Conservation (phyloP, 2,888 invertebrate genomes). For the Aricia artaxerxes region DNA sequence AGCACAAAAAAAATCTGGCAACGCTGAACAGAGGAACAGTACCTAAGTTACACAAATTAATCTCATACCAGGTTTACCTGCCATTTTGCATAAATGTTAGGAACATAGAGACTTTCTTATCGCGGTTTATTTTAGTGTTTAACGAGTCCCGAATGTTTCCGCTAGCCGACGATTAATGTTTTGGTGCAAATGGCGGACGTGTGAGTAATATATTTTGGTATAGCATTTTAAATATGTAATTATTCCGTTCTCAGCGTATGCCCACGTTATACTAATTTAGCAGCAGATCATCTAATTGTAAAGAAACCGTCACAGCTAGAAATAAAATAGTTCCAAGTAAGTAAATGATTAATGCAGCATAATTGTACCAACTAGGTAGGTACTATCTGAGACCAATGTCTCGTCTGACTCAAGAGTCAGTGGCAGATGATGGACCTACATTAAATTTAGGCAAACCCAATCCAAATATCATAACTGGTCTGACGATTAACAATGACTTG, state of each 20-base stretch:
- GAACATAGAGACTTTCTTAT: not conserved
- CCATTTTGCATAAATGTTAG: not conserved
- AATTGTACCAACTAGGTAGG: too few species aligned
- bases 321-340: not conserved
- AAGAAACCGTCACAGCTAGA: not conserved
- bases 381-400: too few species aligned
- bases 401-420: not conserved
- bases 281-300: not conserved
- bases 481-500: too few species aligned
- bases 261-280: conserved; percentile 25
- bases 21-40: too few species aligned
- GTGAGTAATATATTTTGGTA: conserved; percentile 17
- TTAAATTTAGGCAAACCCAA: not conserved
- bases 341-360: not conserved
- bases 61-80: not conserved
- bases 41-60: too few species aligned
- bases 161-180: not conserved
- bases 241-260: not conserved
- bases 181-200: conserved; percentile 17
- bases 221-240: not conserved
- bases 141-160: conserved; percentile 17
- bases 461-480: not conserved
- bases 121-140: not conserved
- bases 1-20: too few species aligned
- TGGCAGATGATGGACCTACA: not conserved